Base-by-base conservation (phyloP, 1,140 invertebrate species). In the Lamellibrachia luymesi region DNA sequence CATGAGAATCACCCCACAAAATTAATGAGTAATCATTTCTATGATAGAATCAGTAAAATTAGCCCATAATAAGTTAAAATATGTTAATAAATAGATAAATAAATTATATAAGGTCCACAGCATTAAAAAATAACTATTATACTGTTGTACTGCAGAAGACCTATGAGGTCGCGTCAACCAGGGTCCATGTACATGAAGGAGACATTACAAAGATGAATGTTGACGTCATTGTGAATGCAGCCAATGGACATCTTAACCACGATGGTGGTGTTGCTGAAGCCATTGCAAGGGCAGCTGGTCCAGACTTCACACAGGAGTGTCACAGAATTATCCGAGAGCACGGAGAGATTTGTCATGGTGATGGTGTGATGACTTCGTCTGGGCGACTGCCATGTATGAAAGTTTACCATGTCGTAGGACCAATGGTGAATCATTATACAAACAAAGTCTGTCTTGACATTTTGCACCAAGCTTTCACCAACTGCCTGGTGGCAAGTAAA, bases 211-310 rank as follows among this genome's bases (percentile, higher is more conserved):
- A 97, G 90, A 96, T 98, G 8, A 97, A 98, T 97, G 97, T 98
- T 91, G 98, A 98, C 97, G 98, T 97, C 1, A 98, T 99, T 95
- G 98, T 99, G 0, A 99, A 99, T 97, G 98, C 98, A 92, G 98
- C 98, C 2, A 99, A 99, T 96, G 97, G 97, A 8, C 95, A 95
- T 49, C 96, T 99, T 49, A 95, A 97, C 51, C 98, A 98, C 92
- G 98, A 98, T 50, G 98, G 98, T 89, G 98, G 98, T 96, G 94
- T 99, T 52, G 98, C 98, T 96, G 98, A 98, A 93, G 98, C 98
- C 17, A 99, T 99, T 95, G 90, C 94, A 27, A 27, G 93, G 2
- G 94, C 94, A 92, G 93, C 64, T 22, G 64, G 64, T 17, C 64
- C 64, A 22, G 64, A 80, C 1, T 80, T 80, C 13, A 22, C 1